Percentiles rank a stretch among this genome's conserved stretches.
phyloP scores from a whole-genome alignment of 53 echinoderm and acorn worm genomes.

The Zoroaster sp. region DNA sequence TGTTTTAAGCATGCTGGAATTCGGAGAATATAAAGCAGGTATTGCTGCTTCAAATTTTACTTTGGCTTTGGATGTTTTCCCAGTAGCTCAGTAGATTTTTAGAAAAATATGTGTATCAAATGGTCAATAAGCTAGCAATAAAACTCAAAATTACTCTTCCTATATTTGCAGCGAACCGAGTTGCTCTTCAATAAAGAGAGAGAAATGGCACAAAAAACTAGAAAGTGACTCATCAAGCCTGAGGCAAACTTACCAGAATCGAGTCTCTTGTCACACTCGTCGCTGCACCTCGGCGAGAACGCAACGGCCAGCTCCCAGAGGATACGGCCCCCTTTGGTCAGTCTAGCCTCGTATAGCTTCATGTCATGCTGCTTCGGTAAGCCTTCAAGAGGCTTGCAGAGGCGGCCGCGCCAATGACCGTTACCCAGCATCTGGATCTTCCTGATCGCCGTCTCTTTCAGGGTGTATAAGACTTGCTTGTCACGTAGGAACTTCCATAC shows the following conservation, averaged over 20 bases:
- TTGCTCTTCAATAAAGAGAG: no score
- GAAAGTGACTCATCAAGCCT: no score
- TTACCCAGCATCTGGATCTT: slow-evolving; percentile 62
- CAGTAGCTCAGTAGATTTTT: no score
- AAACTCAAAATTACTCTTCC: no score
- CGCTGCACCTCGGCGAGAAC: slow-evolving; percentile 67
- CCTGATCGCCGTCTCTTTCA: slow-evolving; percentile 49
- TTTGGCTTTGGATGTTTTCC: no score
- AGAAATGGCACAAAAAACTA: no score
- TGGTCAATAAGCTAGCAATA: no score
- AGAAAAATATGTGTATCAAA: no score
- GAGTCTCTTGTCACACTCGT: slow-evolving; percentile 56
- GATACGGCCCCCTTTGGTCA: slow-evolving; percentile 64
- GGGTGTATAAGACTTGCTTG: slow-evolving; percentile 38
- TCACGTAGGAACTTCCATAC: slow-evolving; percentile 67
- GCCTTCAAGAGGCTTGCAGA: slow-evolving; percentile 53
- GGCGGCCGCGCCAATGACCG: slow-evolving; percentile 42
- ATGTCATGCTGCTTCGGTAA: slow-evolving; percentile 50
- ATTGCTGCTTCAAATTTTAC: no score
- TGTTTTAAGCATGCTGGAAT: no score
- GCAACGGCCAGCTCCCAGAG: slow-evolving; percentile 71
- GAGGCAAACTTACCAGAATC: slow-evolving; percentile 29
- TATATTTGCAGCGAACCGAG: no score
- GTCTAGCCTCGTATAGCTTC: slow-evolving; percentile 60
- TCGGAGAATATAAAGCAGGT: no score